These are phyloP conservation scores for Neostethus bicornis DNA, from an alignment of 2,797 vertebrate genomes.

Conservation along the genomic window DNA sequence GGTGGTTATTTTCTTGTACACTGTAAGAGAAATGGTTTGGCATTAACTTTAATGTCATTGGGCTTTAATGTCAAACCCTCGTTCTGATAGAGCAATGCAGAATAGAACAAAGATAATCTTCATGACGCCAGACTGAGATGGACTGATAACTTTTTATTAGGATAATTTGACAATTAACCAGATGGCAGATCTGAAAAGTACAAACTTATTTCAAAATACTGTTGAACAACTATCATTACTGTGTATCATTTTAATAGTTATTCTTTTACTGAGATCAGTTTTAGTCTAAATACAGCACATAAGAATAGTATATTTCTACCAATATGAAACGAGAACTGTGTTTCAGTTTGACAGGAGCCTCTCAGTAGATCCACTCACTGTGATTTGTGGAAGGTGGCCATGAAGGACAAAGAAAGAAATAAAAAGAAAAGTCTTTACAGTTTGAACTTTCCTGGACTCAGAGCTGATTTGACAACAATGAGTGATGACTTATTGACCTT, in stretches of 20 bases:
- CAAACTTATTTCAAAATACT: background rate
- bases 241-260: background rate
- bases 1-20: conserved; percentile 53
- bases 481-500: conserved; percentile 25
- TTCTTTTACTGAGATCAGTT: background rate
- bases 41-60: conserved; percentile 70
- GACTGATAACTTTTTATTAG: conserved; percentile 13
- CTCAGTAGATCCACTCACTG: conserved; percentile 44
- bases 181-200: background rate
- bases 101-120: conserved; percentile 18
- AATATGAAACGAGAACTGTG: conserved; percentile 35
- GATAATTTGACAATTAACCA: conserved; percentile 20
- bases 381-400: conserved; percentile 33
- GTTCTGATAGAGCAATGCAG: conserved; percentile 19
- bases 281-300: conserved; percentile 17
- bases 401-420: conserved; percentile 18
- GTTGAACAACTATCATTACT: background rate
- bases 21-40: conserved; percentile 46
- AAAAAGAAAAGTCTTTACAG: conserved; percentile 24
- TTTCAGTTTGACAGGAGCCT: conserved; percentile 50
- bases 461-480: conserved; percentile 30
- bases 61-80: conserved; percentile 62
- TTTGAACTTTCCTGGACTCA: conserved; percentile 37
- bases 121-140: conserved; percentile 20
- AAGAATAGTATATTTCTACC: conserved; percentile 13